Conservation (phyloP, 2,113 vertebrate species). For the Notechis scutatus region DNA sequence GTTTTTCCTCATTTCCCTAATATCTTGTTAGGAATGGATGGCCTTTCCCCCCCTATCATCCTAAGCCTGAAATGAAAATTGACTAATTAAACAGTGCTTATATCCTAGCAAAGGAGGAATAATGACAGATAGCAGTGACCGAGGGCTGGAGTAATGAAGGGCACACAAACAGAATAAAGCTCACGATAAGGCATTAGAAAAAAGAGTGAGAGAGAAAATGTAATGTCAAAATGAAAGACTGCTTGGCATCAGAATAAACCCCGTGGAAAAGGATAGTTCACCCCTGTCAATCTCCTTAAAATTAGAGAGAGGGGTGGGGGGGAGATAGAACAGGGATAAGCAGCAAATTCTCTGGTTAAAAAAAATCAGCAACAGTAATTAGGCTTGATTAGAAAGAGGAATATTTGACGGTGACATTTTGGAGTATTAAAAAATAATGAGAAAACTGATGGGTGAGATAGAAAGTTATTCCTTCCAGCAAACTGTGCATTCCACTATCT, state of each 20-base stretch:
- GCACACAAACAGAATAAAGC: constrained; percentile 28
- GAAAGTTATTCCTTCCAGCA: background rate
- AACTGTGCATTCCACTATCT: background rate
- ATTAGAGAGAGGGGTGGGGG: background rate
- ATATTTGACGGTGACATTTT: constrained; percentile 8
- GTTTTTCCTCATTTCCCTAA: background rate
- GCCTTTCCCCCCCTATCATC: background rate
- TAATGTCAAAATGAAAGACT: constrained; percentile 41
- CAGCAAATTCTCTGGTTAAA: constrained; percentile 7
- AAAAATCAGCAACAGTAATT: constrained; percentile 23
- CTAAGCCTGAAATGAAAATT: background rate
- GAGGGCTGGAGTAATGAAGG: background rate
- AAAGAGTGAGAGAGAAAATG: background rate
- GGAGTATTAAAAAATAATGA: constrained; percentile 23
- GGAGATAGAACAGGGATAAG: background rate
- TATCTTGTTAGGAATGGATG: constrained; percentile 23
- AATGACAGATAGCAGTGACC: background rate
- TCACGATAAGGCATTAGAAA: constrained; percentile 1
- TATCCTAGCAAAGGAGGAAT: background rate
- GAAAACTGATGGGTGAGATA: background rate
- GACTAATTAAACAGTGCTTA: constrained; percentile 31
- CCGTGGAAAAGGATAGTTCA: constrained; percentile 25
- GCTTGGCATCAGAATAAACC: constrained; percentile 20
- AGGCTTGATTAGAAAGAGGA: constrained; percentile 25
- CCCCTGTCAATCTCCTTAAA: constrained; percentile 9